Conservation (phyloP, 1,140 invertebrate genomes). For the Calliopsis andreniformis region DNA sequence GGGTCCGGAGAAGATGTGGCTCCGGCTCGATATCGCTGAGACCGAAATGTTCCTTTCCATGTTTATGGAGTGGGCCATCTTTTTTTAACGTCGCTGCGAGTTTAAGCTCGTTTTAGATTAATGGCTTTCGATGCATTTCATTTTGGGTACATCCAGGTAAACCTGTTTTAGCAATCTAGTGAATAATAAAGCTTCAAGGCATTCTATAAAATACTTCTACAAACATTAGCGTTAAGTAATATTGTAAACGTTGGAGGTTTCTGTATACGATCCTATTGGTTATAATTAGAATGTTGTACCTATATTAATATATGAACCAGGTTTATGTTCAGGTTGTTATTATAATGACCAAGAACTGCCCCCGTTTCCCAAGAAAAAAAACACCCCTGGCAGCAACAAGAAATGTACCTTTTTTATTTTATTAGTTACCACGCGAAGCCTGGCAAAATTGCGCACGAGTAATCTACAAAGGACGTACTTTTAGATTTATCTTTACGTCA, state of each 20-base stretch:
- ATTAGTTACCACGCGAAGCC: background rate
- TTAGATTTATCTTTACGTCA: constrained; percentile 10
- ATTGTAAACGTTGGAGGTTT: too few species aligned
- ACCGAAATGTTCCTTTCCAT: background rate
- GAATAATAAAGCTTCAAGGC: too few species aligned
- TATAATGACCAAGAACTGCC: background rate
- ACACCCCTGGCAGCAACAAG: background rate
- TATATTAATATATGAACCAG: too few species aligned
- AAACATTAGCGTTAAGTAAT: too few species aligned
- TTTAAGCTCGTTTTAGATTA: background rate
- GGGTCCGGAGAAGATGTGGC: constrained; percentile 11
- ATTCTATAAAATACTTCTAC: too few species aligned
- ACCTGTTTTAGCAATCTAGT: too few species aligned
- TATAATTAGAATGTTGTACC: too few species aligned
- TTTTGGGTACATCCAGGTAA: too few species aligned
- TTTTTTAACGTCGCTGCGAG: background rate
- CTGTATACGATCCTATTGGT: too few species aligned
- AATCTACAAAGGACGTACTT: background rate
- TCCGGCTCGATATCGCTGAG: constrained; percentile 30
- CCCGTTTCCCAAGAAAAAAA: background rate
- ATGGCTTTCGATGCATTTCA: too few species aligned
- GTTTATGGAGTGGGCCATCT: background rate
- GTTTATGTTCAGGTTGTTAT: too few species aligned
- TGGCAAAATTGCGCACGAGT: background rate
- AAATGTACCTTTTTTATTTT: background rate